phyloP scores from a whole-genome alignment of 2,113 vertebrate species.

The Tautogolabrus adspersus region DNA sequence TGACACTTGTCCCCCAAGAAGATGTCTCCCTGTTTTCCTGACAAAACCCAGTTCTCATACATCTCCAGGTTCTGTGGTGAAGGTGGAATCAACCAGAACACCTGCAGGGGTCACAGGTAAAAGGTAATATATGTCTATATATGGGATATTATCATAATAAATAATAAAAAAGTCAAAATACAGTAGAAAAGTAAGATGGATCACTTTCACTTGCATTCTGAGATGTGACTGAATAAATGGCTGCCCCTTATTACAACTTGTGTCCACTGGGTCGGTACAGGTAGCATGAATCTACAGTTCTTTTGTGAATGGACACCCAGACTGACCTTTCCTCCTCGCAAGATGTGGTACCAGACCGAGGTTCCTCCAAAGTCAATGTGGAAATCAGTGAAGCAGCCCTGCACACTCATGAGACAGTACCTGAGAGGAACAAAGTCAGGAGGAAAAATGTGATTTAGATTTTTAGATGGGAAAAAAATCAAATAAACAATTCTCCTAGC shows the following conservation, averaged over 20 bases:
- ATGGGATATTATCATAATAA: background rate
- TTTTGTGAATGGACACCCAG: background rate
- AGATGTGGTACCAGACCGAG: slow-evolving; percentile 98
- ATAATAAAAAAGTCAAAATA: background rate
- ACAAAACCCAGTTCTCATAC: slow-evolving; percentile 99
- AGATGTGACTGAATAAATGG: background rate
- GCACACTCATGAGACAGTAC: slow-evolving; percentile 99
- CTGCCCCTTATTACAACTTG: background rate
- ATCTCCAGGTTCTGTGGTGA: slow-evolving; percentile 96
- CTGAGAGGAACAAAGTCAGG: slow-evolving; percentile 70
- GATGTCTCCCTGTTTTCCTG: slow-evolving; percentile 98
- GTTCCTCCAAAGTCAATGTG: slow-evolving; percentile 98
- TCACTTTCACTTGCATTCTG: background rate
- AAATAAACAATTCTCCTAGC: background rate
- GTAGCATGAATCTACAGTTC: background rate
- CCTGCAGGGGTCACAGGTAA: slow-evolving; percentile 76
- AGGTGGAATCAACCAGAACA: slow-evolving; percentile 99
- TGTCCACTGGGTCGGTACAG: background rate
- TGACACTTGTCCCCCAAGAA: slow-evolving; percentile 95
- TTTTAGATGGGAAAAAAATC: background rate
- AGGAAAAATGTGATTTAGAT: background rate
- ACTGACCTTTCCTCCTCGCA: slow-evolving; percentile 95
- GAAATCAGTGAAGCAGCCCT: slow-evolving; percentile 99
- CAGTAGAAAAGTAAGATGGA: background rate
- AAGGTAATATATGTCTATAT: background rate